These are phyloP conservation scores for Harpagus bidentatus DNA, from an alignment of 2,113 vertebrate genomes.

Conservation along the genomic window DNA sequence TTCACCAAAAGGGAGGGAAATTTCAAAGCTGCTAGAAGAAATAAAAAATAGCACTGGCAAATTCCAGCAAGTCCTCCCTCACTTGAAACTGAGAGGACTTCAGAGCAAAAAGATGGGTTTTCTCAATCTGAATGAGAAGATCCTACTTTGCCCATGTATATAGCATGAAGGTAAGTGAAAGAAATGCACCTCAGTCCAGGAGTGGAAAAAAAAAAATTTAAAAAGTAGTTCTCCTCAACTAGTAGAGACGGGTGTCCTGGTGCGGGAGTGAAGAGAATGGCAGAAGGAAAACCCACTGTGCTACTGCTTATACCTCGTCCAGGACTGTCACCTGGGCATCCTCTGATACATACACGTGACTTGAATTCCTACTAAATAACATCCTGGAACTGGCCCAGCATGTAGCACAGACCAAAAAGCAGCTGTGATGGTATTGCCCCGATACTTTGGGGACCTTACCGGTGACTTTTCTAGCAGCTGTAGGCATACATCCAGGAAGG, in stretches of 20 bases:
- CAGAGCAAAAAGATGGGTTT: not conserved
- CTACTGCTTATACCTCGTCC: not conserved
- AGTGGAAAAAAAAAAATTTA: not conserved
- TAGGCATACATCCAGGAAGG: constrained; percentile 88
- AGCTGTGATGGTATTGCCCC: not conserved
- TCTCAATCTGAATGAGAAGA: not conserved
- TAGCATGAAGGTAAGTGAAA: not conserved
- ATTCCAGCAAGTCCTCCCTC: not conserved
- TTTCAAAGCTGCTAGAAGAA: not conserved
- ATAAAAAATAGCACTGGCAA: not conserved
- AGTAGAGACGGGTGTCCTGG: not conserved
- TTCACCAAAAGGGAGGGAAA: not conserved
- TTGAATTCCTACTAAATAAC: not conserved
- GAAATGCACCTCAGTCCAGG: not conserved
- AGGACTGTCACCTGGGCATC: not conserved
- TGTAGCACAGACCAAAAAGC: not conserved
- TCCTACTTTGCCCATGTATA: not conserved
- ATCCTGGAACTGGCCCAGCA: not conserved
- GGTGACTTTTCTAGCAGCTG: constrained; percentile 79
- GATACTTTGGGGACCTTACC: constrained; percentile 62
- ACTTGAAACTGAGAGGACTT: not conserved
- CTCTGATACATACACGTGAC: not conserved
- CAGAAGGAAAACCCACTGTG: not conserved
- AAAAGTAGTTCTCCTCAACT: not conserved
- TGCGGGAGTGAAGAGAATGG: not conserved